phyloP scores from a whole-genome alignment of 2,888 invertebrate species.

The Chouioia cunea region DNA sequence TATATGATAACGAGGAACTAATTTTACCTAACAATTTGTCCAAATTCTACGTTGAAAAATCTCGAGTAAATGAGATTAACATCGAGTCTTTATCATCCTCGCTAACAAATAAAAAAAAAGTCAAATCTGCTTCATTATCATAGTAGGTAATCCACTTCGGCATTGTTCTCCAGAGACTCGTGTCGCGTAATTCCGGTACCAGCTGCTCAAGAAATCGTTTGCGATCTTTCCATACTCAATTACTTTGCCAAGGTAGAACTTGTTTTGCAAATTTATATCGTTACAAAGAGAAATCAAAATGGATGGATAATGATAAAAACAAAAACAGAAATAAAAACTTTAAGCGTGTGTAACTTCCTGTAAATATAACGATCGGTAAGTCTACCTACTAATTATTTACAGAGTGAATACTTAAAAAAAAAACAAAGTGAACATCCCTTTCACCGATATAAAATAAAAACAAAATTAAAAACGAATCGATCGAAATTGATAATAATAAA shows the following conservation, averaged over 20 bases:
- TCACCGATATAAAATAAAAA: neutral
- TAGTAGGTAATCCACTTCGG: neutral
- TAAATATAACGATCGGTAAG: no score
- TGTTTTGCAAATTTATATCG: neutral
- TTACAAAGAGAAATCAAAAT: neutral
- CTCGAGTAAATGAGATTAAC: no score
- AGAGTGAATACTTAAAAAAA: neutral
- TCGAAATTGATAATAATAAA: neutral
- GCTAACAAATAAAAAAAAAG: neutral
- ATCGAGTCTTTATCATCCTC: no score
- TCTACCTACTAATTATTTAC: no score
- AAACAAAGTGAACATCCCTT: neutral
- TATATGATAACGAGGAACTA: no score
- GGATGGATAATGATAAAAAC: neutral
- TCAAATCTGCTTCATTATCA: conserved; percentile 4
- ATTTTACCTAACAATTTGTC: no score
- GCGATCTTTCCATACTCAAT: conserved; percentile 3
- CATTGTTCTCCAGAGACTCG: conserved; percentile 4
- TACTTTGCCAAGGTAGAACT: neutral
- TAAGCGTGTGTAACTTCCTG: no score
- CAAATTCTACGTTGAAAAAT: no score
- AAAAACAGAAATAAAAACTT: neutral
- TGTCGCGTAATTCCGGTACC: conserved; percentile 28
- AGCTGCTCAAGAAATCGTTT: no score
- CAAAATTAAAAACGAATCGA: neutral